Conservation (phyloP, 30 jellyfish, hydroid and myxozoan species). For the Hydra vulgaris region DNA sequence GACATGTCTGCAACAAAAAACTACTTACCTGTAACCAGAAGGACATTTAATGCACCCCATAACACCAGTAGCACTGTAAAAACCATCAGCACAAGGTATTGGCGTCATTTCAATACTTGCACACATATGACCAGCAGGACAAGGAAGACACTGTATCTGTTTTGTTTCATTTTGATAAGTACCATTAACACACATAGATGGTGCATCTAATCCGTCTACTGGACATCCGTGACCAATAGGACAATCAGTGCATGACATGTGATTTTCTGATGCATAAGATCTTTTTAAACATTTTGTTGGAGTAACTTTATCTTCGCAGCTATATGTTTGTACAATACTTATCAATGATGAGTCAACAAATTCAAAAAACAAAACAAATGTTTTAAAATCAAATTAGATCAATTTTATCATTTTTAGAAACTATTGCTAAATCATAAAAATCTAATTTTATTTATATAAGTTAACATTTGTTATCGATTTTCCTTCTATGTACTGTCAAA, state of each 20-base stretch:
- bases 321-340: too few relatives aligned
- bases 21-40: slow-evolving; percentile 8
- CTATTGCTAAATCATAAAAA: too few relatives aligned
- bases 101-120: slow-evolving; percentile 34
- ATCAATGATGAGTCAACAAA: background rate
- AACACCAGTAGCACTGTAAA: slow-evolving; percentile 47
- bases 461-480: too few relatives aligned
- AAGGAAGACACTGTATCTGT: slow-evolving; percentile 35
- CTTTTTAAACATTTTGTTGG: slow-evolving; percentile 41
- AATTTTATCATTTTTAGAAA: background rate
- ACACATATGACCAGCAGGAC: slow-evolving; percentile 79
- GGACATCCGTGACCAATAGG: slow-evolving; percentile 72
- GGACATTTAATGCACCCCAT: slow-evolving; percentile 61
- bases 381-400: background rate
- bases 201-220: slow-evolving; percentile 36
- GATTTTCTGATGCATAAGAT: slow-evolving; percentile 39
- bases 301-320: slow-evolving; percentile 49
- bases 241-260: slow-evolving; percentile 47
- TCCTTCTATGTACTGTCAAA: too few relatives aligned
- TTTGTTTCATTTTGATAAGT: slow-evolving; percentile 70
- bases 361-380: background rate
- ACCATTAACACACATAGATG: slow-evolving; percentile 59
- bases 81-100: slow-evolving; percentile 44
- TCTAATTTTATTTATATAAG: too few relatives aligned
- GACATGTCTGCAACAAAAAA: background rate